Base-by-base conservation (phyloP, 2,113 vertebrate species). In the Chrysochloris asiatica region DNA sequence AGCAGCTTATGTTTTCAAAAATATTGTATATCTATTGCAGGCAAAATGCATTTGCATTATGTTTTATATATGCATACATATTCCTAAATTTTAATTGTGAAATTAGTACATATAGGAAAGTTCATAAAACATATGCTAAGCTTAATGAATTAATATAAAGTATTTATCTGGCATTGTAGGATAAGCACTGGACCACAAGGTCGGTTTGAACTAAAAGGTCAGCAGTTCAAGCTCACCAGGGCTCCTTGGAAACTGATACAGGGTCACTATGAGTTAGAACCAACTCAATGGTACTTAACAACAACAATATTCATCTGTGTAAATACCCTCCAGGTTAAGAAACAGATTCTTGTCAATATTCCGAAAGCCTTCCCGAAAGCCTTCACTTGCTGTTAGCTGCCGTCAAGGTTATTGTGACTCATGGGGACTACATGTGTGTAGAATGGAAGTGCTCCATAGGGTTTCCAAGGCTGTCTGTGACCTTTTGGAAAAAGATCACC, bases 61-160 rank as follows among this genome's bases (percentile, higher is more conserved):
- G n/a, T 48, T 61, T 10, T 75, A 43, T 17, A 73, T 41, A 65
- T n/a, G n/a, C 14, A 22, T 24, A 83, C 30, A n/a, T 77, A 91
- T 83, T 89, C 83, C 17, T 89, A 88, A 82, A 11, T 86, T 83
- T 86, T 79, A 90, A 73, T 54, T 72, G n/a, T n/a, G 41, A 50
- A 48, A 83, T 48, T 30, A 21, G 59, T 17, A 48, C 47, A 43
- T 36, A 47, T 11, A 41, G 52, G 22, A 77, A 71, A 88, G 56
- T 30, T 54, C 28, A 54, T 19, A 77, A 89, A 90, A 65, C 26
- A 28, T 65, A 30, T 33, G 54, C 78, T 6, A 26, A 79, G 48
- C 52, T 47, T 83, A 72, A 72, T 92, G n/a, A 56, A 67, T 50
- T 41, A 69, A n/a, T 48, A 28, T 63, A 30, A 69, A 54, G 5